phyloP scores from a whole-genome alignment of 2,888 invertebrate species.

The Labia minor region DNA sequence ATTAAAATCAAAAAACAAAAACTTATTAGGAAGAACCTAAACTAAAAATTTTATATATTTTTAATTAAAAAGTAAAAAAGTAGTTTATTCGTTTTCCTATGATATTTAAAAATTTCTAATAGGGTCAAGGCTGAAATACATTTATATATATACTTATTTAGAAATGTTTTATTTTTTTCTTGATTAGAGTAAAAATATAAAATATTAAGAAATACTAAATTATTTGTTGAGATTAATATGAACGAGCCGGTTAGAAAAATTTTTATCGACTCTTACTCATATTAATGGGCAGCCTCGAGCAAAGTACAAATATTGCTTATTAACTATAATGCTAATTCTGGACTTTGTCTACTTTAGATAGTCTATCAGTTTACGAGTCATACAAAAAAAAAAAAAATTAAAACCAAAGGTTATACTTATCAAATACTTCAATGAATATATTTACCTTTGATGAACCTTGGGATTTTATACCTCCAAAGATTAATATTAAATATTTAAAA shows the following conservation, averaged over 20 bases:
- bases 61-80: no score
- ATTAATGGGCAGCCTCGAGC: constrained; percentile 1
- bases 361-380: not conserved
- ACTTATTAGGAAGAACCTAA: no score
- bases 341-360: constrained; percentile 7
- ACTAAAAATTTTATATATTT: no score
- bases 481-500: not conserved
- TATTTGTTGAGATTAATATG: not conserved
- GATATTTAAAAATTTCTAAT: no score
- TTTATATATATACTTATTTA: no score
- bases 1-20: no score
- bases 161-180: no score
- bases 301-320: not conserved
- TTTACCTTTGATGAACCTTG: not conserved
- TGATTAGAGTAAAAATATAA: no score
- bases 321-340: not conserved
- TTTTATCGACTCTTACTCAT: not conserved
- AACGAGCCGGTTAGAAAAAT: not conserved
- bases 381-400: not conserved
- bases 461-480: not conserved
- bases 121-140: no score
- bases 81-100: no score
- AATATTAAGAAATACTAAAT: no score
- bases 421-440: not conserved
- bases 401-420: not conserved